These are phyloP conservation scores for Zosterops hypoxanthus DNA, from an alignment of 2,113 vertebrate species.

Conservation along the genomic window DNA sequence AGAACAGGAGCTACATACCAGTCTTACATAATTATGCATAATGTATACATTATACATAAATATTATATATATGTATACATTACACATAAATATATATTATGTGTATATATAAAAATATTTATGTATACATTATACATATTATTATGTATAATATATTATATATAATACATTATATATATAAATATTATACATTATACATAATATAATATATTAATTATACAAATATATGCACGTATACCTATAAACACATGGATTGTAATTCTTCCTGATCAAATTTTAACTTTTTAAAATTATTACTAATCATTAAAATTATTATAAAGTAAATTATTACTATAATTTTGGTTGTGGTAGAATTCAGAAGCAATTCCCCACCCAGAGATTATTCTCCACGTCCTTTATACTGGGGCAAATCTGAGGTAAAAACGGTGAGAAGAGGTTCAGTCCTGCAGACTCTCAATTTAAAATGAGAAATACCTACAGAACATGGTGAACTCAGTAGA, in stretches of 20 bases:
- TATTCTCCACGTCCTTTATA: neutral
- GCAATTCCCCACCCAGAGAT: neutral
- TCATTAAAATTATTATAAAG: too few relatives aligned
- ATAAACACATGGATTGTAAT: neutral
- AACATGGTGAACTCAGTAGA: neutral
- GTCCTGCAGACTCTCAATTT: neutral
- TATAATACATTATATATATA: too few relatives aligned
- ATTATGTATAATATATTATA: too few relatives aligned
- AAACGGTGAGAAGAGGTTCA: neutral
- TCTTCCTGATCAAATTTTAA: neutral
- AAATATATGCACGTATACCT: neutral
- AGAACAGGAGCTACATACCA: neutral
- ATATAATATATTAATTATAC: too few relatives aligned
- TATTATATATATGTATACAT: too few relatives aligned
- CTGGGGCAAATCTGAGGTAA: neutral
- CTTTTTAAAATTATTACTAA: neutral
- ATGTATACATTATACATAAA: neutral
- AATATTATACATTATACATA: too few relatives aligned
- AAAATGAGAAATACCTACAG: constrained; percentile 16
- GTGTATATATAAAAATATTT: too few relatives aligned
- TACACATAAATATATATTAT: too few relatives aligned
- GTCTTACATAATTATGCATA: neutral
- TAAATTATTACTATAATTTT: neutral
- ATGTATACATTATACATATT: too few relatives aligned
- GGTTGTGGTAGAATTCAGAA: neutral